These are phyloP conservation scores for Eledona agricola DNA, from an alignment of 2,888 invertebrate species.

Conservation along the genomic window DNA sequence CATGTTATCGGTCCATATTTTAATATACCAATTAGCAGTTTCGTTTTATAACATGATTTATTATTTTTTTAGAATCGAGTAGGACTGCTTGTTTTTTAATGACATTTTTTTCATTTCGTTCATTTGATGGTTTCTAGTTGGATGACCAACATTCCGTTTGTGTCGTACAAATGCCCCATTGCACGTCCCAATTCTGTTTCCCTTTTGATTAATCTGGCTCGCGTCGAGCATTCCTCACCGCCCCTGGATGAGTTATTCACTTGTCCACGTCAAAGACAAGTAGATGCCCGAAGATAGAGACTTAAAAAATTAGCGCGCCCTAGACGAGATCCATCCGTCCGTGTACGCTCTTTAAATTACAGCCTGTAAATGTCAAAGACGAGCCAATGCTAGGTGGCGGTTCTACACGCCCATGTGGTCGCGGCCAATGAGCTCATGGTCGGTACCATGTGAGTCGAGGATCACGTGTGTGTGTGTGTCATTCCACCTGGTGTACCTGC, in stretches of 20 bases:
- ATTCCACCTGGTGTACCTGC: constrained; percentile 41
- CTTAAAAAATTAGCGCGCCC: constrained; percentile 39
- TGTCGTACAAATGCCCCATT: no score
- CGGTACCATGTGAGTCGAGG: constrained; percentile 43
- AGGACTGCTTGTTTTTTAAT: no score
- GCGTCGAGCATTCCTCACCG: constrained; percentile 27
- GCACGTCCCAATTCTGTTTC: no score
- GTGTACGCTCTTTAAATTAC: constrained; percentile 41
- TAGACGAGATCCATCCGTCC: constrained; percentile 23
- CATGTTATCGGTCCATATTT: no score
- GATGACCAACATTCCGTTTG: no score
- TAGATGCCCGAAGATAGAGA: constrained; percentile 16
- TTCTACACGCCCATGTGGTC: constrained; percentile 47
- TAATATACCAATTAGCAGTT: no score
- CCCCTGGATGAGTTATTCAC: constrained; percentile 22
- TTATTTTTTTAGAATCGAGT: no score
- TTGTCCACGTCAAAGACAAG: constrained; percentile 16
- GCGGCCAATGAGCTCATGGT: constrained; percentile 46
- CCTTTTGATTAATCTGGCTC: constrained; percentile 30
- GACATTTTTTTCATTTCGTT: no score
- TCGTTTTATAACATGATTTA: no score
- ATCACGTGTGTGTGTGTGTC: constrained; percentile 47
- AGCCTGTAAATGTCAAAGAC: constrained; percentile 46
- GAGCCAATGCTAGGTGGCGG: constrained; percentile 47
- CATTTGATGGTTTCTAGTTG: no score